Conservation (phyloP, 2,113 vertebrate genomes). For the Cariama cristata region DNA sequence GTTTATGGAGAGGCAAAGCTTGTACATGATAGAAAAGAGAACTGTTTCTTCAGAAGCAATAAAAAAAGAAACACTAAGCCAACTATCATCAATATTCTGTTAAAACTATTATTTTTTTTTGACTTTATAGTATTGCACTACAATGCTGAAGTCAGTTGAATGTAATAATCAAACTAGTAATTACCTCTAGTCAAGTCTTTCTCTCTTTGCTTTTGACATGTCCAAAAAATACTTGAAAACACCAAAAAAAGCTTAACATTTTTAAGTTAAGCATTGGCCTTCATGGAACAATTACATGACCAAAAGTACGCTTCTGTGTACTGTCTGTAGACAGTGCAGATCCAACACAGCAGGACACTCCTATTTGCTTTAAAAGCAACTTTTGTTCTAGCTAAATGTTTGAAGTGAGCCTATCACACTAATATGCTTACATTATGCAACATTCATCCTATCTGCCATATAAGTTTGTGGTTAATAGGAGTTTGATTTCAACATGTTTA, state of each 20-base stretch:
- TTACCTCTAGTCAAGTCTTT: background rate
- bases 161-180: background rate
- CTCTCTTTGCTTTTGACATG: background rate
- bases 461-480: background rate
- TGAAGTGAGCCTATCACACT: background rate
- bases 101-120: background rate
- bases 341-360: background rate
- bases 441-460: background rate
- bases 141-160: background rate
- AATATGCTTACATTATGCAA: fast-evolving
- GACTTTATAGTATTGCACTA: background rate
- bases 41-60: background rate
- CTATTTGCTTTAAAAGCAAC: background rate
- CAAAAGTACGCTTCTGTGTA: background rate
- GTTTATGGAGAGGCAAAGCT: background rate
- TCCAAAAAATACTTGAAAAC: background rate
- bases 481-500: background rate
- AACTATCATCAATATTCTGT: background rate
- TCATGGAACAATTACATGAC: background rate
- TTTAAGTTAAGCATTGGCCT: background rate
- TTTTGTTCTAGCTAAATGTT: background rate
- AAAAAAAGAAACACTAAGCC: background rate
- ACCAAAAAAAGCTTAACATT: background rate
- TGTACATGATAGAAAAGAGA: background rate
- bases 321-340: background rate